These are phyloP conservation scores for Oxycera nigricornis DNA, from an alignment of 2,888 invertebrate genomes.

Conservation along the genomic window DNA sequence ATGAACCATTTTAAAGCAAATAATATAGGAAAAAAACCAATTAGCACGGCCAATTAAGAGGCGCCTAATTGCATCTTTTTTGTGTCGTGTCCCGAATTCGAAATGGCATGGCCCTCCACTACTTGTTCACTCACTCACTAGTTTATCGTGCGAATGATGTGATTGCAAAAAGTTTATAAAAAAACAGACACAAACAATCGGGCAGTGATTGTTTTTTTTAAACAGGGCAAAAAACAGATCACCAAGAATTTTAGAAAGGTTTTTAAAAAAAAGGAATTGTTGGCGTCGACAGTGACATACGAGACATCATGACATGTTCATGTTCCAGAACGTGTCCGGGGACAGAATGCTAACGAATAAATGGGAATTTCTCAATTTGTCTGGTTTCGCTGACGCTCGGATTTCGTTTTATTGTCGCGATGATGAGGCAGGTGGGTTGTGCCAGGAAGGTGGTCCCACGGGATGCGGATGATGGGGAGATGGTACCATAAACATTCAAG, in stretches of 20 bases:
- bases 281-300: conserved; percentile 37
- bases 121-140: no score
- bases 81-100: not conserved
- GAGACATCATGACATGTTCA: conserved; percentile 40
- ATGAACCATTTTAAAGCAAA: not conserved
- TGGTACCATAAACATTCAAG: no score
- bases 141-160: no score
- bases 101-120: not conserved
- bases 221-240: not conserved
- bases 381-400: no score
- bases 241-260: not conserved
- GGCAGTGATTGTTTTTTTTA: not conserved
- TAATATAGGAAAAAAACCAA: conserved; percentile 34
- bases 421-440: no score
- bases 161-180: not conserved
- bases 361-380: conserved; percentile 36
- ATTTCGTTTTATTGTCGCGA: no score
- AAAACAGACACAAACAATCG: not conserved
- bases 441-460: no score
- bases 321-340: conserved; percentile 23
- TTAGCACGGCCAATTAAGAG: conserved; percentile 41
- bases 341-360: conserved; percentile 31
- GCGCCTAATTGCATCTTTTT: conserved; percentile 40
- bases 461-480: no score
- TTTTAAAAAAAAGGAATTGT: not conserved